A percentile compares a stretch with the other conserved stretches of the same genome.
These are phyloP conservation scores for Sorex fumeus DNA, from an alignment of 2,113 vertebrate genomes.

Conservation along the genomic window DNA sequence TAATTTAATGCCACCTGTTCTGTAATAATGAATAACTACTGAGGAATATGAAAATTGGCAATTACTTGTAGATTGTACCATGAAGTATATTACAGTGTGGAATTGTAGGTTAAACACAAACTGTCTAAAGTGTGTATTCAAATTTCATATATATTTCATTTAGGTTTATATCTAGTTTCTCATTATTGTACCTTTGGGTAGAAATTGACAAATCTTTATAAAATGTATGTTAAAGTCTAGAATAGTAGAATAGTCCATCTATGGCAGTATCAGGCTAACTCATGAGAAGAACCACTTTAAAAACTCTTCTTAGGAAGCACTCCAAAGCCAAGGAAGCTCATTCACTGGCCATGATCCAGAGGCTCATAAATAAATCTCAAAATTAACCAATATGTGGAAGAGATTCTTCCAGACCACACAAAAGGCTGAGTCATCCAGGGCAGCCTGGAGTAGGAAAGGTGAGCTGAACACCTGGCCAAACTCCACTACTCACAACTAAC, in stretches of 20 bases:
- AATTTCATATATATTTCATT: background rate
- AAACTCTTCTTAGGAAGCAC: background rate
- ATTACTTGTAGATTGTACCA: background rate
- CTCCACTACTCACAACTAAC: no score
- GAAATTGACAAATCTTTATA: slow-evolving; percentile 6
- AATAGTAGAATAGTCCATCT: no score
- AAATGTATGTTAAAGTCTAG: background rate
- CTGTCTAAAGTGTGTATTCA: background rate
- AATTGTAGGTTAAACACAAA: background rate
- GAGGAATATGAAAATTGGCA: background rate
- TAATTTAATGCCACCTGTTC: rapidly evolving
- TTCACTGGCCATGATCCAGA: no score
- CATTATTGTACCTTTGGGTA: background rate
- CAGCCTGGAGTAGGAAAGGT: no score
- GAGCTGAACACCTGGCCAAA: no score
- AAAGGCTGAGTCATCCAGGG: no score
- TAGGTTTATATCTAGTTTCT: background rate
- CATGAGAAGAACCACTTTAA: background rate
- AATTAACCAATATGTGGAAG: no score
- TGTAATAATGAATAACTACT: background rate
- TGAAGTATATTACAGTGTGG: background rate
- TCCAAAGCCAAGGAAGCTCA: no score
- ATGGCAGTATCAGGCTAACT: background rate
- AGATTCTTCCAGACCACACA: no score
- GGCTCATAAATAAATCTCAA: no score